These are phyloP conservation scores for Prionace glauca DNA, from an alignment of 2,797 vertebrate species.

Conservation along the genomic window DNA sequence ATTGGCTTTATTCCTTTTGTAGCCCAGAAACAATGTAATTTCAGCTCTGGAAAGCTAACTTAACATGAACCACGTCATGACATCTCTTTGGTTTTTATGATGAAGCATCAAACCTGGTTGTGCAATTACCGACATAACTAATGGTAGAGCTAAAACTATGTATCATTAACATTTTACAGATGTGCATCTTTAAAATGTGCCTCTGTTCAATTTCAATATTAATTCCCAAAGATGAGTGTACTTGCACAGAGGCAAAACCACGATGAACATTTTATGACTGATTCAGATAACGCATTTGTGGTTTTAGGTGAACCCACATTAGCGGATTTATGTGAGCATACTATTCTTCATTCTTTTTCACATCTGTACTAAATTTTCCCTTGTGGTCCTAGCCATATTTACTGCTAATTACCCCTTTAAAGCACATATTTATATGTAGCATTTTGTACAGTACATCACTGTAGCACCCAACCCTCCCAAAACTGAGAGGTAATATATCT, in stretches of 20 bases:
- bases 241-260: neutral
- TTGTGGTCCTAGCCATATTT: conserved; percentile 29
- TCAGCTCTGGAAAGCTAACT: neutral
- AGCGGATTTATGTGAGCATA: neutral
- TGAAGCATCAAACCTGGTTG: neutral
- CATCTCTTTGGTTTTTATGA: neutral
- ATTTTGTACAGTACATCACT: conserved; percentile 4
- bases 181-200: neutral
- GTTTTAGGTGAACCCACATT: neutral
- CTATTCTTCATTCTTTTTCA: conserved; percentile 28
- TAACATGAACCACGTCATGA: neutral
- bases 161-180: neutral
- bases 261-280: neutral
- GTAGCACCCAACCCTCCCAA: neutral
- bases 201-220: neutral
- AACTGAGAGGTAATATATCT: conserved; percentile 11
- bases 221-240: neutral
- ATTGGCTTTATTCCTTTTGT: neutral
- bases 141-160: neutral
- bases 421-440: neutral
- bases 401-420: conserved; percentile 10
- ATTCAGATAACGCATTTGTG: neutral
- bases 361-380: conserved; percentile 36
- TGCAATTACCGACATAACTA: neutral
- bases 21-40: neutral